Conservation (phyloP, 1,140 invertebrate species). For the Drosophila erecta region DNA sequence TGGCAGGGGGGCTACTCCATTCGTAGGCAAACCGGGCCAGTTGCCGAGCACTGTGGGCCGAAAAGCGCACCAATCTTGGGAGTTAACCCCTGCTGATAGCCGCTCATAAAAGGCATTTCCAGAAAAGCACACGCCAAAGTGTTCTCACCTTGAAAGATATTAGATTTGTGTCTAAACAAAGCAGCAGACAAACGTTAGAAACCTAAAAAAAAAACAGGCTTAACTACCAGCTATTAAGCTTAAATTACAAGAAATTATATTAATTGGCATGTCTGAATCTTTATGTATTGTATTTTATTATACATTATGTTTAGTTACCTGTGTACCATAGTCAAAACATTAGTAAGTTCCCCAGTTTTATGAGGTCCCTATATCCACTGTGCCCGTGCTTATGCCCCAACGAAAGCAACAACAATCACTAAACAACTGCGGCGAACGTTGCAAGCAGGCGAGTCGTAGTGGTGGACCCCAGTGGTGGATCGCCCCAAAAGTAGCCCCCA, state of each 20-base stretch:
- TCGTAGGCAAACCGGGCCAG: slow-evolving; percentile 52
- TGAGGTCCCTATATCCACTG: slow-evolving; percentile 32
- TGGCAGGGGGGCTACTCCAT: slow-evolving; percentile 30
- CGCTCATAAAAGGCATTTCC: not conserved
- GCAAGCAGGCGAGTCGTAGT: slow-evolving; percentile 40
- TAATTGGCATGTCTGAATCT: no score
- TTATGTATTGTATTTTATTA: no score
- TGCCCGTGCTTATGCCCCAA: slow-evolving; percentile 49
- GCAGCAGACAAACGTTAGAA: not conserved
- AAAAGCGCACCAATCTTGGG: slow-evolving; percentile 2
- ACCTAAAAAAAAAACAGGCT: not conserved
- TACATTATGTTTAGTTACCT: no score
- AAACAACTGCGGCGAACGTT: slow-evolving; percentile 26
- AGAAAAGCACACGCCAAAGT: slow-evolving; percentile 2
- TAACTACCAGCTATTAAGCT: slow-evolving; percentile 1
- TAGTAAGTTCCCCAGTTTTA: no score
- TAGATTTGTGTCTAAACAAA: slow-evolving; percentile 6
- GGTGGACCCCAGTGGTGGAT: slow-evolving; percentile 3
- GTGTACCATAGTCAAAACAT: no score
- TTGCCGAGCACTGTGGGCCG: slow-evolving; percentile 30
- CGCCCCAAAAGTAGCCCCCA: slow-evolving; percentile 17
- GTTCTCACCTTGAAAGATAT: slow-evolving; percentile 24
- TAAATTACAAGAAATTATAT: not conserved
- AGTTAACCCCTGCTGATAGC: slow-evolving; percentile 5
- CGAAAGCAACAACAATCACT: slow-evolving; percentile 26